Base-by-base conservation (phyloP, 2,797 vertebrate species). In the Chloroceryle inda region DNA sequence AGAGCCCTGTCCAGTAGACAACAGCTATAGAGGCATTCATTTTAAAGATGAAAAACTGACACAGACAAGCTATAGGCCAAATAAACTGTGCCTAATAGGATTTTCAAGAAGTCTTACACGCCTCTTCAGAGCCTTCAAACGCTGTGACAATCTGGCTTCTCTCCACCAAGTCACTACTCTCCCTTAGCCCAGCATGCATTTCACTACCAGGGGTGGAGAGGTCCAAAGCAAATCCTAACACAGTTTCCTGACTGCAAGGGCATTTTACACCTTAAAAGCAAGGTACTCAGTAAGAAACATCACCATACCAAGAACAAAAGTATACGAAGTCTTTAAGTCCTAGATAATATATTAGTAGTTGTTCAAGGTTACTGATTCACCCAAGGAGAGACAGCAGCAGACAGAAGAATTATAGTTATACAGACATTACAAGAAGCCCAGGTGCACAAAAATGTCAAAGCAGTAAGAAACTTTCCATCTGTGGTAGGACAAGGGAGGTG, bases 11-110 rank as follows among this genome's bases (percentile, higher is more conserved):
- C 77, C 83, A 63, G 40, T 59, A 93, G 40, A 88, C 45, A 88
- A 84, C 2, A 0, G 64, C 67, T 50, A 68, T 2, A 77, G 69
- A 3, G 6, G 74, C 53, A 74, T 3, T 13, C 59, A 79, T 85
- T 93, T 84, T 85, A 92, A 88, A 92, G 90, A 92, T 58, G 19
- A 93, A 90, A 95, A 95, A 66, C 56, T 58, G 61, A 92, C 87
- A 91, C 73, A 85, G 71, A 83, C 61, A 85, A 92, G 81, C 64
- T 52, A 63, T 37, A 47, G 64, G 64, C 58, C 81, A 95, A 91
- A 92, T 72, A 94, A 95, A 64, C 68, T 94, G 42, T 68, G 37
- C 73, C 66, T 91, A 96, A 94, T 44, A 84, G 58, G 69, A 95
- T 96, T 90, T 95, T 75, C 40, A 56, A 67, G 52, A 74, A 92